phyloP scores from a whole-genome alignment of 2,113 vertebrate genomes.

The Lathamus discolor region DNA sequence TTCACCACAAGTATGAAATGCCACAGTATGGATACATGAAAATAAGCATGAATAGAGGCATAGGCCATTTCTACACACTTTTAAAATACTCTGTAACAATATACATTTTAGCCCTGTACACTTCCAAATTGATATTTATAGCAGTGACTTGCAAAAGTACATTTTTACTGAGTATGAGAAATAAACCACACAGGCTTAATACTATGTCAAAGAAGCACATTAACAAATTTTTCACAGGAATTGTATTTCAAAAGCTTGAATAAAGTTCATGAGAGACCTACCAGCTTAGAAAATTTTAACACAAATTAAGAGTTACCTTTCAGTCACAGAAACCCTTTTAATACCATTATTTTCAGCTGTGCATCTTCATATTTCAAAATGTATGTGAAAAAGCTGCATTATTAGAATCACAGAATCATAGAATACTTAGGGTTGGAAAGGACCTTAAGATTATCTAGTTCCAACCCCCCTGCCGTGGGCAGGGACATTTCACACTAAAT shows the following conservation, averaged over 20 bases:
- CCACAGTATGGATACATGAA: neutral
- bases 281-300: neutral
- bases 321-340: neutral
- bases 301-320: slow-evolving; percentile 14
- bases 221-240: slow-evolving; percentile 19
- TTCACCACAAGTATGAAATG: neutral
- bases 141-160: slow-evolving; percentile 8
- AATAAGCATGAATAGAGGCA: neutral
- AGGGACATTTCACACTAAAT: too few relatives aligned
- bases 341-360: neutral
- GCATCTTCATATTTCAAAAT: neutral
- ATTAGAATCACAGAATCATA: neutral
- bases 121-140: neutral
- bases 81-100: neutral
- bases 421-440: too few relatives aligned
- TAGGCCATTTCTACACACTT: neutral
- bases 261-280: neutral
- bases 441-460: too few relatives aligned
- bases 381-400: neutral
- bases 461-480: too few relatives aligned
- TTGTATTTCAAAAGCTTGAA: slow-evolving; percentile 24
- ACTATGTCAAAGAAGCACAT: neutral
- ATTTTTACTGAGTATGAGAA: slow-evolving; percentile 36
- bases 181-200: neutral
- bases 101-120: neutral